Base-by-base conservation (phyloP, 2,113 vertebrate genomes). In the Poicephalus meyeri region DNA sequence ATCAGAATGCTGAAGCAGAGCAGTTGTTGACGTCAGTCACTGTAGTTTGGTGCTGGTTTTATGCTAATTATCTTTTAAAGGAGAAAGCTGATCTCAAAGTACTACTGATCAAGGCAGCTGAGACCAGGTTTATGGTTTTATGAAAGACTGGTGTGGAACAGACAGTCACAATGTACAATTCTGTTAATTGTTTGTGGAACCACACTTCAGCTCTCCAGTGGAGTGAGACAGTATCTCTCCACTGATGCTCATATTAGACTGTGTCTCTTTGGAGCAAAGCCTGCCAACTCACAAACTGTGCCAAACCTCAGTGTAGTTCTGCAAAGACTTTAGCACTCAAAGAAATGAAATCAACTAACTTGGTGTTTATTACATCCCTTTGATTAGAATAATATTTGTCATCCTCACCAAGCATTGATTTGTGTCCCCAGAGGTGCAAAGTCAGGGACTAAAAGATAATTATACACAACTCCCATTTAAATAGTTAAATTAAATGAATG, bases 401-500 rank as follows among this genome's bases (percentile, higher is more conserved):
- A 0, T 64, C 42, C 70, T 92, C 70, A 82, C 58, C 41, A 87
- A 78, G 65, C 77, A 81, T 68, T 69, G 58, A 95, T 91, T 87
- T 84, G 76, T 78, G 26, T 39, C 29, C 86, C 33, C 39, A 70
- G 65, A 91, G 58, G 73, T 79, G 28, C 50, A 50, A 50, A 65
- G 86, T 88, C 64, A 80, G 80, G 73, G 86, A 90, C 91, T 86
- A 78, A 49, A 92, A 94, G 65, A 80, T 85, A 80, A 91, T 96
- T 88, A 93, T 47, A 74, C 20, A 41, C 39, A 93, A 83, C 16
- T 94, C 73, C 33, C 61, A 42, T 68, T 58, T 81, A 89, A 95
- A 96, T 91, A 95, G 63, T 86, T 94, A 65, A 25, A 87, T 33
- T 89, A 94, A 93, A 81, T 72, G 50, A 93, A 90, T 55, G 68